Evolutionary conservation across 1,140 invertebrate genomes (phyloP).

Genomic region (Trachymyrmex cornetzi): DNA sequence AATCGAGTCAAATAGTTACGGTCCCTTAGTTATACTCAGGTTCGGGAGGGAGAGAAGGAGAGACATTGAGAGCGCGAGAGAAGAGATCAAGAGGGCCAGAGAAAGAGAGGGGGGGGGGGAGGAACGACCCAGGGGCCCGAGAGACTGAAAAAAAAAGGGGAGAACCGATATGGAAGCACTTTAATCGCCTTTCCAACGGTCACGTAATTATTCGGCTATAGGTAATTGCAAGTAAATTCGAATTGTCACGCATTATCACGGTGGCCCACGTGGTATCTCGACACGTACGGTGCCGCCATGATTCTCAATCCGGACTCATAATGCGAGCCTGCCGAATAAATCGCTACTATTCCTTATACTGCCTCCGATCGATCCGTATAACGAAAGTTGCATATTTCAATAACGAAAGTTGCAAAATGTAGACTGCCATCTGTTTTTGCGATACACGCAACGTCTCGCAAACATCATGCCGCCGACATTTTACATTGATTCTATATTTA

Average conservation of each 20-base stretch:
- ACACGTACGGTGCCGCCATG: conserved; percentile 31
- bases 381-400: background rate
- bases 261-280: conserved; percentile 59
- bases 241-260: conserved; percentile 82
- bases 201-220: conserved; percentile 73
- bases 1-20: conserved; percentile 76
- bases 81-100: conserved; percentile 5
- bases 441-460: conserved; percentile 6
- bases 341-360: background rate
- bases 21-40: conserved; percentile 57
- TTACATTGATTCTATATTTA: conserved; percentile 9
- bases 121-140: conserved; percentile 34
- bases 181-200: conserved; percentile 73
- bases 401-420: background rate
- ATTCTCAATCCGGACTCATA: conserved; percentile 46
- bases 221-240: conserved; percentile 82
- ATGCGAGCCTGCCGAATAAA: conserved; percentile 38
- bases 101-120: background rate
- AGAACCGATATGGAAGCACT: conserved; percentile 49
- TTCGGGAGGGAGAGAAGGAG: conserved; percentile 25
- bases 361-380: background rate
- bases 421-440: background rate
- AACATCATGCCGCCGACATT: conserved; percentile 2
- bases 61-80: background rate
- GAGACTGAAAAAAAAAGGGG: conserved; percentile 29